These are phyloP conservation scores for Metallyticus violacea DNA, from an alignment of 2,888 invertebrate genomes.

Conservation along the genomic window DNA sequence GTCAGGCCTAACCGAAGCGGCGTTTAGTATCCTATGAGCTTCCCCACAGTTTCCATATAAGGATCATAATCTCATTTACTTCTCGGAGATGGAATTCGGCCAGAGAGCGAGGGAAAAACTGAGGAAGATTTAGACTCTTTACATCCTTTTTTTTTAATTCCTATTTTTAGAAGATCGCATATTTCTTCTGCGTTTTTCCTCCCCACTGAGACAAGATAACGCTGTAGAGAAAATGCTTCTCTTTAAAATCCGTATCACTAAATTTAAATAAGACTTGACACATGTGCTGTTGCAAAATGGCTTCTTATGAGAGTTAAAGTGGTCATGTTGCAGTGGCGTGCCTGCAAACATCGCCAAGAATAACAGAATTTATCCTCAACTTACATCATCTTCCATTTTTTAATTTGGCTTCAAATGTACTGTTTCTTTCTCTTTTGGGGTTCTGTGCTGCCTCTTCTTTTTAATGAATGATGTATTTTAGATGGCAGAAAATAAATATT, in stretches of 20 bases:
- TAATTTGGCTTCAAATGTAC: too few species aligned
- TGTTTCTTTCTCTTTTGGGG: too few species aligned
- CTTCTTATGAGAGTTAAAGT: background rate
- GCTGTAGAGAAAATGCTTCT: background rate
- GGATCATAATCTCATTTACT: constrained; percentile 8
- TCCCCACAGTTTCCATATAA: background rate
- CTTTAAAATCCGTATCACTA: background rate
- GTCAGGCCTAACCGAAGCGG: background rate
- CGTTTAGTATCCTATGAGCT: background rate
- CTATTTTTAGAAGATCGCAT: constrained; percentile 1
- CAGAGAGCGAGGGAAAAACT: background rate
- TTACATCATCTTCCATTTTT: too few species aligned
- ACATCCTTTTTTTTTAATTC: background rate
- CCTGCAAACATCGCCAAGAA: too few species aligned
- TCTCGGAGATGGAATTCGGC: background rate
- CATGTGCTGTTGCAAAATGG: background rate
- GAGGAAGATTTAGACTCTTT: background rate
- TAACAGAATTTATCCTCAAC: too few species aligned
- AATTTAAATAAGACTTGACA: constrained; percentile 4
- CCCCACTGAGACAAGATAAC: constrained; percentile 8
- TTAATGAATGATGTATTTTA: too few species aligned
- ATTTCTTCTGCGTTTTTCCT: background rate
- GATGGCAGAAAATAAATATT: too few species aligned
- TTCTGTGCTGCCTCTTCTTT: too few species aligned
- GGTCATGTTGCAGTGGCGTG: background rate